Percentiles rank a stretch among this genome's conserved stretches.
Conservation (phyloP, 1,140 invertebrate genomes). For the Dendrolimus punctatus region DNA sequence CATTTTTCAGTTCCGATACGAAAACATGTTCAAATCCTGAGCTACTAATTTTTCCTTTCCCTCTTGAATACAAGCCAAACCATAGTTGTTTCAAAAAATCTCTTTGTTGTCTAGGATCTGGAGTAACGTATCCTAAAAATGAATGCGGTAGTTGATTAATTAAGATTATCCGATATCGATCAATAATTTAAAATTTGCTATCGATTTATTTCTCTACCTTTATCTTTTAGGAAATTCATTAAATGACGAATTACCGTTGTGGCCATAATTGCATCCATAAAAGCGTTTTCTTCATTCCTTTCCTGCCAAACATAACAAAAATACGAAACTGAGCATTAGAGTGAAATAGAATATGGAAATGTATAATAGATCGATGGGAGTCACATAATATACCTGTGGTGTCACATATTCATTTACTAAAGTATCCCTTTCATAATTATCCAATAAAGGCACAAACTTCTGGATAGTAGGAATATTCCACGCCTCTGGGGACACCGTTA, state of each 20-base stretch:
- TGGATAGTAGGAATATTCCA: conserved; percentile 78
- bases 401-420: conserved; percentile 85
- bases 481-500: conserved; percentile 73
- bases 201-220: conserved; percentile 67
- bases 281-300: conserved; percentile 81
- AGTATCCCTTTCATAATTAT: conserved; percentile 85
- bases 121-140: conserved; percentile 67
- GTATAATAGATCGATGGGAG: too few species aligned
- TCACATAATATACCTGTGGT: conserved; percentile 72
- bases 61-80: conserved; percentile 87
- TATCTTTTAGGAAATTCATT: conserved; percentile 80
- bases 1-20: conserved; percentile 85
- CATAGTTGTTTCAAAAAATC: conserved; percentile 83
- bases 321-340: too few species aligned
- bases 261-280: conserved; percentile 82
- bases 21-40: conserved; percentile 92
- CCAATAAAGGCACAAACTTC: conserved; percentile 78
- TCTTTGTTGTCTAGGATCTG: conserved; percentile 79
- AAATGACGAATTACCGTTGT: conserved; percentile 83
- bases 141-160: neutral
- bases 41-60: conserved; percentile 82
- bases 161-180: too few species aligned
- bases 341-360: too few species aligned
- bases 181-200: neutral
- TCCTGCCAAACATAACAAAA: conserved; percentile 65